Base-by-base conservation (phyloP, 2,113 vertebrate species). In the Acrocephalus arundinaceus region DNA sequence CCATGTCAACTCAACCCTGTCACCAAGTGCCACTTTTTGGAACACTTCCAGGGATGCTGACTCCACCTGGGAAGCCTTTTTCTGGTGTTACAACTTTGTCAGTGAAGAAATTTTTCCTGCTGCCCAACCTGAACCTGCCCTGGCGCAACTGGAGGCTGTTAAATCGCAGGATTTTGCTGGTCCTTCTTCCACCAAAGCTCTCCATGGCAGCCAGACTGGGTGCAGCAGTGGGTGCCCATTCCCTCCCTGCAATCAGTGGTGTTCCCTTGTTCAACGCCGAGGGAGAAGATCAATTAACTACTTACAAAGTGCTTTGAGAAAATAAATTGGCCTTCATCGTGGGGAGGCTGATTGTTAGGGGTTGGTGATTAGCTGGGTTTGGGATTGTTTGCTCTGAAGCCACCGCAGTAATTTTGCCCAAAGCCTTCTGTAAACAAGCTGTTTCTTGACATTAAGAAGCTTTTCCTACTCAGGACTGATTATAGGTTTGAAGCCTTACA, bases 141-240 rank as follows among this genome's bases (percentile, higher is more conserved):
- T 33, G 31, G 25, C 10, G 18, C 31, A 28, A 17, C 27, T 33
- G 33, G 12, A 49, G 30, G 41, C 41, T 41, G 37, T 17, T 35
- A 4, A 83, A 43, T 20, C 19, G 20, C 49, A 55, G 22, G 18
- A 33, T 27, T 70, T 55, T 23, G 5, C 63, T 68, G 51, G 10
- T 63, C n/a, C 61, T 75, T 57, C 35, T 68, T 49, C 68, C 68
- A 65, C 41, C 48, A 48, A 61, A 33, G 19, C 35, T 46, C 51
- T 30, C 41, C 0, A 0, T 1, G 24, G 4, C 33, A 22, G n/a
- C 23, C 1, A 0, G 55, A 11, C 16, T 10, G 5, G 2, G 4
- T 15, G 15, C 8, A 28, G 39, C 25, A 10, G 0, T 15, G 15
- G 19, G 15, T 70, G 4, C 24, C 45, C 27, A 2, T 10, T 15